phyloP scores from a whole-genome alignment of 1,140 invertebrate species.

The Zaprionus vittiger region DNA sequence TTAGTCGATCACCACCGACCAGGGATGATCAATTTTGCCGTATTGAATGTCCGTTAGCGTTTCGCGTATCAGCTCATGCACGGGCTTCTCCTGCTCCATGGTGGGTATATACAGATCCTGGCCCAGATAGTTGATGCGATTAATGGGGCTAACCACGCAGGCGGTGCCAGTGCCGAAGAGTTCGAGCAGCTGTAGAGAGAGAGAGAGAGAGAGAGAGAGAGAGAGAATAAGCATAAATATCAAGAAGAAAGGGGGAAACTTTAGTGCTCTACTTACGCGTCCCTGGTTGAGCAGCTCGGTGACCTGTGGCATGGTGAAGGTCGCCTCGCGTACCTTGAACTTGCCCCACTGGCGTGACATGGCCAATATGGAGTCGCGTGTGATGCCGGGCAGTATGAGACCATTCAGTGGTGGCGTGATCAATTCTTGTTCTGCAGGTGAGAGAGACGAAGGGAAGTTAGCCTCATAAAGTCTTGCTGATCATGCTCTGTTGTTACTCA shows the following conservation, averaged over 20 bases:
- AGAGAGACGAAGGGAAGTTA: slow-evolving; percentile 3
- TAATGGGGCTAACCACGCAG: slow-evolving; percentile 95
- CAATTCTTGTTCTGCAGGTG: slow-evolving; percentile 92
- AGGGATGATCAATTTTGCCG: slow-evolving; percentile 92
- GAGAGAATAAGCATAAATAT: too few relatives aligned
- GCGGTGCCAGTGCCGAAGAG: slow-evolving; percentile 98
- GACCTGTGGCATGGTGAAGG: slow-evolving; percentile 94
- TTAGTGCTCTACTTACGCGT: slow-evolving; percentile 88
- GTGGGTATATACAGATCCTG: slow-evolving; percentile 90
- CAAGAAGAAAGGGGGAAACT: too few relatives aligned
- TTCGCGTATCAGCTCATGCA: slow-evolving; percentile 89
- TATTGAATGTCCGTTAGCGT: slow-evolving; percentile 94
- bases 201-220: neutral
- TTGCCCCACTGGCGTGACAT: slow-evolving; percentile 94
- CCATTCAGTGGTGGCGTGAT: slow-evolving; percentile 96
- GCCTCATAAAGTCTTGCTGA: neutral
- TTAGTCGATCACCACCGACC: slow-evolving; percentile 86
- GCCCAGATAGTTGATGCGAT: slow-evolving; percentile 90
- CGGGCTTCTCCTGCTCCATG: slow-evolving; percentile 88
- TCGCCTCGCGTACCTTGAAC: slow-evolving; percentile 93
- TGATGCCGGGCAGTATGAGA: slow-evolving; percentile 97
- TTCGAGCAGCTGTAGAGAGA: slow-evolving; percentile 90
- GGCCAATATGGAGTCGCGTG: slow-evolving; percentile 93
- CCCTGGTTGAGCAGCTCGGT: slow-evolving; percentile 90
- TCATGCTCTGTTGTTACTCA: slow-evolving; percentile 80